phyloP scores from a whole-genome alignment of 2,888 invertebrate genomes.

The Cantharis rustica region DNA sequence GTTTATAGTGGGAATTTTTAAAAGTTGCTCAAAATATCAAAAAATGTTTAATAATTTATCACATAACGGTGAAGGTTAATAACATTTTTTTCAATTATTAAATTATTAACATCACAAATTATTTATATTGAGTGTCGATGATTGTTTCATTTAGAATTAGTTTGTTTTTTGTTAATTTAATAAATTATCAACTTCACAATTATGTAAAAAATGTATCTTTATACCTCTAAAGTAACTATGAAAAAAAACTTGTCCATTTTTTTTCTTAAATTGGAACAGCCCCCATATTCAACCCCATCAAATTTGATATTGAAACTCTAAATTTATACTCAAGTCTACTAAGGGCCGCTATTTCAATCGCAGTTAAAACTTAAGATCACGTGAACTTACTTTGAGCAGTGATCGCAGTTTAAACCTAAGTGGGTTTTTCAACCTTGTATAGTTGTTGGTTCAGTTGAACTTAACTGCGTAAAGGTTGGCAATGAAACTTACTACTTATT shows the following conservation, averaged over 20 bases:
- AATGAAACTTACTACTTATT: no score
- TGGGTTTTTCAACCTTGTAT: no score
- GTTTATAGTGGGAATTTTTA: slow-evolving; percentile 26
- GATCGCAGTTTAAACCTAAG: no score
- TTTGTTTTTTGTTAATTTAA: background rate
- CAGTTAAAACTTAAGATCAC: no score
- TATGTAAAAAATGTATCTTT: slow-evolving; percentile 10
- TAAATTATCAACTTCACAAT: slow-evolving; percentile 7
- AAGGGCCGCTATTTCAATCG: no score
- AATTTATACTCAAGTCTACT: no score
- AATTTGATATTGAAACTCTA: background rate
- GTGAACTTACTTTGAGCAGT: no score
- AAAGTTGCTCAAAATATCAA: slow-evolving; percentile 30
- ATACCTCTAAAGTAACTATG: background rate
- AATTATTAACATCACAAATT: background rate
- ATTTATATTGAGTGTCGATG: background rate
- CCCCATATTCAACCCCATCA: background rate
- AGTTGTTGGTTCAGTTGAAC: no score
- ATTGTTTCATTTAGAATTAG: slow-evolving; percentile 9
- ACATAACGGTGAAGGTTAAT: slow-evolving; percentile 31
- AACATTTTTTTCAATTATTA: slow-evolving; percentile 15
- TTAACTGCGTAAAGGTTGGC: no score
- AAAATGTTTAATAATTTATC: slow-evolving; percentile 29
- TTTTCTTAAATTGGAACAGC: background rate
- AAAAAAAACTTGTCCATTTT: background rate